Conservation (phyloP, 2,888 invertebrate genomes). For the Drosophila nigritarsus region DNA sequence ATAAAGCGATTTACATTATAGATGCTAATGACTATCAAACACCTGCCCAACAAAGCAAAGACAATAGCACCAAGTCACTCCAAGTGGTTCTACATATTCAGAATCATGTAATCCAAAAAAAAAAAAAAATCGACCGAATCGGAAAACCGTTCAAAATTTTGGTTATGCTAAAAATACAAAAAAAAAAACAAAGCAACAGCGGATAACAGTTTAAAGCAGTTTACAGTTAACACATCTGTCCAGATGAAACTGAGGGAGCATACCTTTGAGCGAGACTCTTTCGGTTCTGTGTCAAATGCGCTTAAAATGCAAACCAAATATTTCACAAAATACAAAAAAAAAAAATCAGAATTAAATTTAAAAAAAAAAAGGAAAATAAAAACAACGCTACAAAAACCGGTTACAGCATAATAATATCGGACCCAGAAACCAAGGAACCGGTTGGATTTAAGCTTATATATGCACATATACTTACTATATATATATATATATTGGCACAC, state of each 20-base stretch:
- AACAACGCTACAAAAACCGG: slow-evolving; percentile 60
- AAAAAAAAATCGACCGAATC: slow-evolving; percentile 1
- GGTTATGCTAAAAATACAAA: slow-evolving; percentile 2
- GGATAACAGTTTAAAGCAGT: slow-evolving; percentile 10
- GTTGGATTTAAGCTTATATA: slow-evolving; percentile 58
- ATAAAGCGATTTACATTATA: slow-evolving; percentile 33
- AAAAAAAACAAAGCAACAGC: not conserved
- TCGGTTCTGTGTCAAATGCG: slow-evolving; percentile 69
- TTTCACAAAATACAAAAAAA: slow-evolving; percentile 36
- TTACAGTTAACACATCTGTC: slow-evolving; percentile 41
- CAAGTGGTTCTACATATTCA: not conserved
- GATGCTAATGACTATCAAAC: slow-evolving; percentile 21
- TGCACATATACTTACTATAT: slow-evolving; percentile 15
- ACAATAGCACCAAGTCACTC: slow-evolving; percentile 14
- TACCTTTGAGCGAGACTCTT: slow-evolving; percentile 24
- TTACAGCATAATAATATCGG: slow-evolving; percentile 69
- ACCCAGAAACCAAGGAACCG: slow-evolving; percentile 55
- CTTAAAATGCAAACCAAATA: slow-evolving; percentile 67
- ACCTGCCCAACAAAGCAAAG: slow-evolving; percentile 22
- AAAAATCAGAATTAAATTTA: slow-evolving; percentile 54
- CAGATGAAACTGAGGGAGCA: slow-evolving; percentile 18
- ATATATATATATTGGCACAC: slow-evolving; percentile 42
- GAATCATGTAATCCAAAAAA: slow-evolving; percentile 15
- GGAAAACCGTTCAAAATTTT: slow-evolving; percentile 16
- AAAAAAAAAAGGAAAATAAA: slow-evolving; percentile 21